Percentiles rank a stretch among this genome's conserved stretches.
Evolutionary conservation across 2,888 invertebrate species (phyloP).

Genomic region (Dusona sp.): DNA sequence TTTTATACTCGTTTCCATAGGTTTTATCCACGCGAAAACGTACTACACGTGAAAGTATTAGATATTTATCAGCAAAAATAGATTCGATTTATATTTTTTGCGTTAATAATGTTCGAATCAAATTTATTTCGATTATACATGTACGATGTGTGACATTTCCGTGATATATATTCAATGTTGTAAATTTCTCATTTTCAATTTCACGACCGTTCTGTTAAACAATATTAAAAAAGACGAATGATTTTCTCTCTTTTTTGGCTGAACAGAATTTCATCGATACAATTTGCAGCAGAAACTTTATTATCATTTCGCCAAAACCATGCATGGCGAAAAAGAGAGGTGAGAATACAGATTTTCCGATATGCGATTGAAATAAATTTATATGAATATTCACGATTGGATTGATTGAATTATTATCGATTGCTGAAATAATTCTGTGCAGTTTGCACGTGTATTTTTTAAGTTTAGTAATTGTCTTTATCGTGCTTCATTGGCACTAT

Average conservation of each 20-base stretch:
- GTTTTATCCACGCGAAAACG: neutral
- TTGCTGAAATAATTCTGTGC: neutral
- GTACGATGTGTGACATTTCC: neutral
- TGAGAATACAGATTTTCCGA: neutral
- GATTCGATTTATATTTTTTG: neutral
- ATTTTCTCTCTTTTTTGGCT: neutral
- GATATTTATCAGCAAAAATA: neutral
- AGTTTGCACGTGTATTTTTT: neutral
- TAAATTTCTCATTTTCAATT: neutral
- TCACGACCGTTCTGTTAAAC: neutral
- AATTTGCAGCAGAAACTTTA: neutral
- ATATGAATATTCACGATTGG: neutral
- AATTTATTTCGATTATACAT: neutral
- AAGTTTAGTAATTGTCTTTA: constrained; percentile 2
- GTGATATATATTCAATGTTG: neutral
- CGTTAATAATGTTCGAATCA: neutral
- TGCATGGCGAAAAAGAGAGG: neutral
- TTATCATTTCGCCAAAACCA: neutral
- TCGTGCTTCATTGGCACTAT: neutral
- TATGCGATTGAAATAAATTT: neutral
- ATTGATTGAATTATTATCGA: neutral
- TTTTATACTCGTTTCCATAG: neutral
- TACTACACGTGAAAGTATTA: neutral
- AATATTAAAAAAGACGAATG: neutral
- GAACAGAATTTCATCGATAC: neutral